These are phyloP conservation scores for Graphium colonna DNA, from an alignment of 2,888 invertebrate species.

Conservation along the genomic window DNA sequence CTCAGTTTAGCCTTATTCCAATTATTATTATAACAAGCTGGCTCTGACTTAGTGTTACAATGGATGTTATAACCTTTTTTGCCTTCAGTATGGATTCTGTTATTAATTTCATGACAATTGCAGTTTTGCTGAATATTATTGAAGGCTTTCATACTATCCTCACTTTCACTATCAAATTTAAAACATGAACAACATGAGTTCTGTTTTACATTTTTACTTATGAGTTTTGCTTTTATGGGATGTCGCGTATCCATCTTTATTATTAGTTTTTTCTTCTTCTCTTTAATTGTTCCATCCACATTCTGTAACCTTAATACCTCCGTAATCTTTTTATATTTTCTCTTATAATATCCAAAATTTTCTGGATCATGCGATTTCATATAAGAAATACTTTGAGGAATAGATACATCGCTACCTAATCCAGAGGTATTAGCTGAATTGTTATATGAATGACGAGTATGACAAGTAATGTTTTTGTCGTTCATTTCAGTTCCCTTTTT, in stretches of 20 bases:
- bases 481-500: slow-evolving; percentile 3
- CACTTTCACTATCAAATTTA: not conserved
- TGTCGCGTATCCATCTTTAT: slow-evolving; percentile 40
- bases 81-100: not conserved
- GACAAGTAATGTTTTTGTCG: not conserved
- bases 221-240: slow-evolving; percentile 22
- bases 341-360: slow-evolving; percentile 34
- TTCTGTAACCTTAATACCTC: slow-evolving; percentile 40
- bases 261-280: slow-evolving; percentile 44
- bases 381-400: slow-evolving; percentile 15
- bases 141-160: not conserved
- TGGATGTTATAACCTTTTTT: not conserved
- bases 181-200: slow-evolving; percentile 4
- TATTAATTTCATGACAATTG: not conserved
- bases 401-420: slow-evolving; percentile 7
- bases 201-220: not conserved
- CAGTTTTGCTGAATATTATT: not conserved
- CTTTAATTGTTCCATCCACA: slow-evolving; percentile 41
- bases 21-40: slow-evolving; percentile 2
- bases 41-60: slow-evolving; percentile 15
- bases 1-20: slow-evolving; percentile 7
- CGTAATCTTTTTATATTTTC: slow-evolving; percentile 43
- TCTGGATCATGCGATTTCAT: slow-evolving; percentile 17
- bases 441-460: not conserved
- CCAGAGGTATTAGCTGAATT: slow-evolving; percentile 1